Percentiles rank a stretch among this genome's conserved stretches.
Conservation (phyloP, 2,113 vertebrate genomes). For the Ceyx cyanopectus region DNA sequence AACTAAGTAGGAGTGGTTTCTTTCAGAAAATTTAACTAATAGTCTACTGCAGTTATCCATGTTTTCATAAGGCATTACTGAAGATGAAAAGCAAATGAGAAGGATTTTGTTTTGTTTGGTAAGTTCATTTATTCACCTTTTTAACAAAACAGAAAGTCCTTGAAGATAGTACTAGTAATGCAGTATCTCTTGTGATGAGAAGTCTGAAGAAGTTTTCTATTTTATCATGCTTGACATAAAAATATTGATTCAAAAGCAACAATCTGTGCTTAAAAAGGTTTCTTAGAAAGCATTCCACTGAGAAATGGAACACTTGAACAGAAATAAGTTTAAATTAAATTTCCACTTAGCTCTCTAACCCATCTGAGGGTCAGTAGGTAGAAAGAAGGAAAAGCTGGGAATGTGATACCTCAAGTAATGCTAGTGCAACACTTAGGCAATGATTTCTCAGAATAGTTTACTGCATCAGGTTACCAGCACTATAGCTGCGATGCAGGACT, state of each 20-base stretch:
- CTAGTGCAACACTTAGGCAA: background rate
- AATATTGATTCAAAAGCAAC: slow-evolving; percentile 30
- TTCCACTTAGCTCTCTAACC: background rate
- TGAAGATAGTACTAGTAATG: background rate
- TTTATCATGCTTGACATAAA: background rate
- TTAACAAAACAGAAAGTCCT: background rate
- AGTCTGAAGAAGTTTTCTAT: background rate
- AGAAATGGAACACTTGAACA: background rate
- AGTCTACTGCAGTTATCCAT: background rate
- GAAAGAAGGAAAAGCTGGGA: background rate
- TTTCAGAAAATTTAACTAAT: background rate
- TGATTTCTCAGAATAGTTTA: background rate
- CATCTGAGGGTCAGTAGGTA: background rate
- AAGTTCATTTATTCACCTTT: background rate
- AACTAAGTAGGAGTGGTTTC: background rate
- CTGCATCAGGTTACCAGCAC: background rate
- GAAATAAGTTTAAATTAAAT: slow-evolving; percentile 28
- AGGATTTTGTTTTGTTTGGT: background rate
- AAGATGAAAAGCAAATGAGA: background rate
- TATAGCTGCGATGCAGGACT: background rate
- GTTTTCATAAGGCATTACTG: background rate
- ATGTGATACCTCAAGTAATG: background rate
- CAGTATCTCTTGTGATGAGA: background rate
- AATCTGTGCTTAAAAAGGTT: background rate
- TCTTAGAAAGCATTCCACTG: background rate